Conservation (phyloP, 2,797 vertebrate species). For the Dermochelys coriacea region DNA sequence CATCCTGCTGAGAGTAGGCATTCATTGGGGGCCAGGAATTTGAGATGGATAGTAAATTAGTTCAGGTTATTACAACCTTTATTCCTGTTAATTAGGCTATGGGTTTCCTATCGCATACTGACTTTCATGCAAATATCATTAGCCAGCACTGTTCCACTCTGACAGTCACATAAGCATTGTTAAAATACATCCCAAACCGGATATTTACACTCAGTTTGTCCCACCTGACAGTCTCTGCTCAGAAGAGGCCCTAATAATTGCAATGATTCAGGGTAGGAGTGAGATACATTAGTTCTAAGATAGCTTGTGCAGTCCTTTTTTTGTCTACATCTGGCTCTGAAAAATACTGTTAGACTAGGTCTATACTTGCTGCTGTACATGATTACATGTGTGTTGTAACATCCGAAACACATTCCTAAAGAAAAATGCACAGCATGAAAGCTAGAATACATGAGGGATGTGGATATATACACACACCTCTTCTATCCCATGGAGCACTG, state of each 20-base stretch:
- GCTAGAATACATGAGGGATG: no score
- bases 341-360: not conserved
- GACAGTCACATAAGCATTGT: slow-evolving; percentile 57
- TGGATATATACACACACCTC: no score
- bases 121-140: slow-evolving; percentile 76
- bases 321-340: not conserved
- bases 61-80: slow-evolving; percentile 69
- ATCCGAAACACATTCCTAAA: no score
- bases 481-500: no score
- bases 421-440: no score
- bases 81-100: slow-evolving; percentile 75
- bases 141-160: slow-evolving; percentile 66
- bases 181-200: slow-evolving; percentile 47
- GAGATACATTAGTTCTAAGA: not conserved
- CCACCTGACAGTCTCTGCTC: slow-evolving; percentile 38
- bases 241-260: slow-evolving; percentile 25
- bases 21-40: not conserved
- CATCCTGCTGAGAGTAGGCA: not conserved
- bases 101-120: slow-evolving; percentile 68
- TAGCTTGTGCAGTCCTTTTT: not conserved
- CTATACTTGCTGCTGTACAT: no score
- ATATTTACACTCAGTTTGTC: slow-evolving; percentile 50
- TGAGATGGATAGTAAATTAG: slow-evolving; percentile 50
- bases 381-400: no score
- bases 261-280: slow-evolving; percentile 20